These are phyloP conservation scores for Tragelaphus imberbis DNA, from an alignment of 2,113 vertebrate species.

Conservation along the genomic window DNA sequence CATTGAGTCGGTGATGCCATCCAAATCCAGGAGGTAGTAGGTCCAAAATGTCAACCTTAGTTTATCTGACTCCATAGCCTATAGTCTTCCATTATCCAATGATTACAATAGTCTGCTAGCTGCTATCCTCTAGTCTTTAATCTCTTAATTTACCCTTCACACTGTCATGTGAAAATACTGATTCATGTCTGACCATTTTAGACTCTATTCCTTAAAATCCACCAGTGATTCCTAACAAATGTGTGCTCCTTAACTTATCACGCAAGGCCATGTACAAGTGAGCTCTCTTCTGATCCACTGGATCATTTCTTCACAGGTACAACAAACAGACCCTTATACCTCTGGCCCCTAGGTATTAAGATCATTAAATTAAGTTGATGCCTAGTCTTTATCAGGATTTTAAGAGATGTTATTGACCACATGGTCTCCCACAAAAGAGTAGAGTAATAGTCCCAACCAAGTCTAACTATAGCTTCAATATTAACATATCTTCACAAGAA, in stretches of 20 bases:
- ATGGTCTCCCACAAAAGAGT: neutral
- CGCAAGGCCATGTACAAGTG: neutral
- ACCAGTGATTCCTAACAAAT: neutral
- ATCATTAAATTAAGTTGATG: neutral
- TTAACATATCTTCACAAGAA: neutral
- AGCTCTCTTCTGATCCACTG: neutral
- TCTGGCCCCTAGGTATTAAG: neutral
- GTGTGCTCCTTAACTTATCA: neutral
- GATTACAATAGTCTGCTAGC: neutral
- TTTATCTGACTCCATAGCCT: neutral
- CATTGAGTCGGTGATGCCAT: neutral
- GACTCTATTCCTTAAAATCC: neutral
- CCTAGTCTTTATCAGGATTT: neutral
- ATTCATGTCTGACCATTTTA: neutral
- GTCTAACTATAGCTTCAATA: neutral
- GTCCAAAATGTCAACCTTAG: neutral
- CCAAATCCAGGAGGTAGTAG: neutral
- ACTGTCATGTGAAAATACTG: neutral
- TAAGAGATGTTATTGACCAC: neutral
- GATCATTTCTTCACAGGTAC: neutral
- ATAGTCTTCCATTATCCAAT: neutral
- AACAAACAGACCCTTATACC: neutral
- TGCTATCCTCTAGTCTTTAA: neutral
- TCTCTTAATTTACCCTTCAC: neutral
- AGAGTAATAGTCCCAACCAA: neutral